Evolutionary conservation across 2,888 invertebrate species (phyloP), one percentile per base, ranked within the genome.

Genomic region (Romanomermis culicivorax): DNA sequence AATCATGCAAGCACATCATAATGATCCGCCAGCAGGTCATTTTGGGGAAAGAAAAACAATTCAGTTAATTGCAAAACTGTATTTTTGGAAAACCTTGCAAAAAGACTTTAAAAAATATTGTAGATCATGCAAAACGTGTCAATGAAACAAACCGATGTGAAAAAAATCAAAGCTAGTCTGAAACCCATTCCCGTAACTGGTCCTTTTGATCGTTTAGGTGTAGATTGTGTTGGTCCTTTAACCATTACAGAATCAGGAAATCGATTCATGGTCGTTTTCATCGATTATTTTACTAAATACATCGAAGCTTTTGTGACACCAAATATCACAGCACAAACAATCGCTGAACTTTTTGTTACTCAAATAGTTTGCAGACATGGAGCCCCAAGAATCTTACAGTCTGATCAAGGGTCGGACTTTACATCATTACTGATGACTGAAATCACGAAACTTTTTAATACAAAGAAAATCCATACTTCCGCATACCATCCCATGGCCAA

Each of bases 321-420:
- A 0, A 62, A 67, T 42, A 63, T 64, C 23, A 62, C 61, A 48
- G 61, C 68, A 0, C 57, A 56, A 7, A 66, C 66, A 0, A 59
- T 68, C 4, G 66, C 68, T 0, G 49, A 55, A n/a, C 59, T 63
- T 2, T 53, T 43, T 25, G 29, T 49, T 14, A 29, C 26, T 27
- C 14, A 29, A 4, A 27, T 49, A n/a, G 20, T 49, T 3, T 27
- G 25, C 27, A 25, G 29, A 25, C 29, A 29, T 11, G 50, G 50
- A 4, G 27, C 50, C 7, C 50, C 50, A 27, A 25, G 29, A 3
- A 49, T 7, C 7, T 14, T 49, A 25, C 4, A n/a, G 26, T 49
- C 50, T 27, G 50, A 49, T 20, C 11, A 29, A 29, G 50, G 50
- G 3, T 11, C 27, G 3, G 29, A 49, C 11, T 49, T 49, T 23